Evolutionary conservation across 1,140 invertebrate genomes (phyloP), one percentile per base, ranked within the genome.

Genomic region (Camponotus floridanus): DNA sequence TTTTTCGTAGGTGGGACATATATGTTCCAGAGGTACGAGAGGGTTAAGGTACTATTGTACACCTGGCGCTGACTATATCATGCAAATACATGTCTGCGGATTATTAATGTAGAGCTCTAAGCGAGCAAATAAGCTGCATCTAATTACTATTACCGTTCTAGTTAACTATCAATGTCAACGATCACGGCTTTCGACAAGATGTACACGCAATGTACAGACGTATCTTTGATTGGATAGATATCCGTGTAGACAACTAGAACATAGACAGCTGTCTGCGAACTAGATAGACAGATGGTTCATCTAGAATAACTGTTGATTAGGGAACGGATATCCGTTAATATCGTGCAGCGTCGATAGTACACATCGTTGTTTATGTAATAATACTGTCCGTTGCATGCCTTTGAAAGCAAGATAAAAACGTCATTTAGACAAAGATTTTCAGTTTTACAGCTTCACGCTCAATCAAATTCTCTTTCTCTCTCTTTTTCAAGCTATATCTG

Each of bases 221-320:
- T 57, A n/a, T 70, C 79, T 83, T 83, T 73, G 68, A 83, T 83
- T 83, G 42, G 68, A 74, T 61, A 81, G 67, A 81, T 83, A 83
- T 45, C 68, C 33, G 62, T 61, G 79, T 74, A 83, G 79, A 74
- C 79, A 83, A 18, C 55, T 36, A 13, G 59, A 42, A 45, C 9
- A 45, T 15, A 48, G 55, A 13, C 68, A 61, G 31, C 18, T 8
- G 55, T 71, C 67, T 45, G 13, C 59, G 55, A 83, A 6, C 39
- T 83, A 74, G 55, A 83, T 81, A 81, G 79, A 71, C 55, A 73
- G 79, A 83, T 73, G 79, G 51, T 74, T 83, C 68, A 83, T 73
- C 79, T 73, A 73, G 79, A 83, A 83, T 83, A 83, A 83, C 79
- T 83, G 68, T 83, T 83, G 79, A 83, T 73, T 74, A 83, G 79